phyloP scores from a whole-genome alignment of 2,888 invertebrate genomes.

The Pedicia rivosa region DNA sequence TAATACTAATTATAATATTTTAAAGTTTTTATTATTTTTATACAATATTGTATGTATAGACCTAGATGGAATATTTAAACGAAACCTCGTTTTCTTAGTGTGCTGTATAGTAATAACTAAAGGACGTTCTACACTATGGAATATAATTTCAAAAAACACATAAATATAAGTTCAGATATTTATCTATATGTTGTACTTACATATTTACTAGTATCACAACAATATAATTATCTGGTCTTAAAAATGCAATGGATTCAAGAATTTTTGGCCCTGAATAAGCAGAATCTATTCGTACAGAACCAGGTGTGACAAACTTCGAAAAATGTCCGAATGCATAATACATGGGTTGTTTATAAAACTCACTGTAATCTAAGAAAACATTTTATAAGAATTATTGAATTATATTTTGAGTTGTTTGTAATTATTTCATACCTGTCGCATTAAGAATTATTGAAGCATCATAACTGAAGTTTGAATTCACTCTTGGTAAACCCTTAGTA shows the following conservation, averaged over 20 bases:
- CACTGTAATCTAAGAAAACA: conserved; percentile 36
- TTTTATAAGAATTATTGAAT: too few species aligned
- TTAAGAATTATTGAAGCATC: conserved; percentile 54
- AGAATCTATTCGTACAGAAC: conserved; percentile 31
- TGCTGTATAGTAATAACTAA: conserved; percentile 26
- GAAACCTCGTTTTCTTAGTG: conserved; percentile 23
- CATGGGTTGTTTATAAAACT: conserved; percentile 82
- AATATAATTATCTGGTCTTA: conserved; percentile 34
- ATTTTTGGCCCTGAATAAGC: conserved; percentile 20
- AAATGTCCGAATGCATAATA: conserved; percentile 74
- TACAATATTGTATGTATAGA: conserved; percentile 33
- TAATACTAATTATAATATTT: too few species aligned
- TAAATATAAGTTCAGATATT: too few species aligned
- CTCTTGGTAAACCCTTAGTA: conserved; percentile 63
- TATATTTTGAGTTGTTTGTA: too few species aligned
- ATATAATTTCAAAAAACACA: too few species aligned
- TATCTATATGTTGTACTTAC: conserved; percentile 31
- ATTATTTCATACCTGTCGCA: conserved; percentile 17
- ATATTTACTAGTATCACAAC: conserved; percentile 38
- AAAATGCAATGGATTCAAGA: conserved; percentile 34
- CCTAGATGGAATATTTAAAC: conserved; percentile 22
- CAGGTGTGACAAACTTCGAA: conserved; percentile 50
- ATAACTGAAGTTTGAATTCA: conserved; percentile 34
- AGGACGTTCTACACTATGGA: too few species aligned
- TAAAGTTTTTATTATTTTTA: too few species aligned